phyloP scores from a whole-genome alignment of 1,140 invertebrate species.

The Teleogryllus occipitalis region DNA sequence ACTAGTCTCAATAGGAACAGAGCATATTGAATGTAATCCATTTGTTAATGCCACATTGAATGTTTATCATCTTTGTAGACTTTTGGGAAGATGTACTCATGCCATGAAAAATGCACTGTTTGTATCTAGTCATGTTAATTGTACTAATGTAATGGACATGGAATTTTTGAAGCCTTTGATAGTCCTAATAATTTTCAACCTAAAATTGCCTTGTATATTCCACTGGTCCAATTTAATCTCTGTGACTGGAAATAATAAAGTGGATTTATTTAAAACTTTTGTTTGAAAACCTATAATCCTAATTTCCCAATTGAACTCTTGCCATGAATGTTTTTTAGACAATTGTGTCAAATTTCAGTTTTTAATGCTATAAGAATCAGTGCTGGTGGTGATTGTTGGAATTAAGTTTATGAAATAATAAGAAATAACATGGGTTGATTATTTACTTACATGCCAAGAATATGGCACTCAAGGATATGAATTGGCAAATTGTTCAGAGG shows the following conservation, averaged over 20 bases:
- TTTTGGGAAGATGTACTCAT: not conserved
- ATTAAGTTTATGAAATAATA: too few species aligned
- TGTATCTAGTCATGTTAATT: not conserved
- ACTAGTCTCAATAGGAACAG: not conserved
- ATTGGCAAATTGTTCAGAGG: too few species aligned
- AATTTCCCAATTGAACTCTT: too few species aligned
- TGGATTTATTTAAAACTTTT: not conserved
- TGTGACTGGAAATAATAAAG: not conserved
- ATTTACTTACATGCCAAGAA: too few species aligned
- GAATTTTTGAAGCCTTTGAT: not conserved
- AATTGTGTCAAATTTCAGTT: too few species aligned
- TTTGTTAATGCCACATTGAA: not conserved
- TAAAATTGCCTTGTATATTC: not conserved
- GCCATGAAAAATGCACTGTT: not conserved
- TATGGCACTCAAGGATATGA: too few species aligned
- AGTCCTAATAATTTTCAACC: not conserved
- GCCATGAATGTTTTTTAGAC: too few species aligned
- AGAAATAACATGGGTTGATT: too few species aligned
- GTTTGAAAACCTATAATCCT: not conserved
- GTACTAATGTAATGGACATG: not conserved
- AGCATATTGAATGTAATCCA: not conserved
- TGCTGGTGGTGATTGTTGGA: too few species aligned
- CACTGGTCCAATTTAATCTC: not conserved
- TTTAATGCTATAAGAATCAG: too few species aligned
- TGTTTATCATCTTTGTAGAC: not conserved